phyloP scores from a whole-genome alignment of 1,140 invertebrate species.

The Nasonia longicornis region DNA sequence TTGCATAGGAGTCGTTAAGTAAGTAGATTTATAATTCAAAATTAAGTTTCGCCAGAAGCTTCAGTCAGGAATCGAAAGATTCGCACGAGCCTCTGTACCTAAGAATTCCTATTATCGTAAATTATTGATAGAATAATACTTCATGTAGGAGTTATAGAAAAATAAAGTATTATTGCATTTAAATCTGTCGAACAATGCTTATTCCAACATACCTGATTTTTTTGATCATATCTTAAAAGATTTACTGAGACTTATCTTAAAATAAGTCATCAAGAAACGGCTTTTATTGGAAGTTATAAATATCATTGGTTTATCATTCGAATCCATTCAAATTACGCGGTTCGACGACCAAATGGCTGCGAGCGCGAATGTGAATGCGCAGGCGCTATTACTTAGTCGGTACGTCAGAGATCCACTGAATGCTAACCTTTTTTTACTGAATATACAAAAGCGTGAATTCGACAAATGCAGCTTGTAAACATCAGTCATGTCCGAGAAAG shows the following conservation, averaged over 20 bases:
- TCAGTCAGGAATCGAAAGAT: constrained; percentile 33
- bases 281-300: too few relatives aligned
- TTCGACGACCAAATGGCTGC: too few relatives aligned
- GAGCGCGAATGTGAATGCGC: too few relatives aligned
- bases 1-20: constrained; percentile 35
- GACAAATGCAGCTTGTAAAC: background rate
- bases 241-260: too few relatives aligned
- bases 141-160: constrained; percentile 56
- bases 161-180: constrained; percentile 63
- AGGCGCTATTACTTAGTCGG: background rate
- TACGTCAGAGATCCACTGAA: background rate
- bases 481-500: constrained; percentile 36
- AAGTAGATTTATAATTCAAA: constrained; percentile 29
- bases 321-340: too few relatives aligned
- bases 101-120: constrained; percentile 58
- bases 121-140: constrained; percentile 55
- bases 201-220: background rate
- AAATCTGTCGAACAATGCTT: constrained; percentile 11
- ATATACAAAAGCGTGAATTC: background rate
- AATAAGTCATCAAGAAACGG: too few relatives aligned
- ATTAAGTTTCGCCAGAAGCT: constrained; percentile 33
- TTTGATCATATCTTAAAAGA: background rate
- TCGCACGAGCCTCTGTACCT: constrained; percentile 52
- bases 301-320: too few relatives aligned
- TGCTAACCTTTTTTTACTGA: background rate